Percentiles rank a stretch among this genome's conserved stretches.
These are phyloP conservation scores for Oryzaephilus surinamensis DNA, from an alignment of 1,140 invertebrate species.

Conservation along the genomic window DNA sequence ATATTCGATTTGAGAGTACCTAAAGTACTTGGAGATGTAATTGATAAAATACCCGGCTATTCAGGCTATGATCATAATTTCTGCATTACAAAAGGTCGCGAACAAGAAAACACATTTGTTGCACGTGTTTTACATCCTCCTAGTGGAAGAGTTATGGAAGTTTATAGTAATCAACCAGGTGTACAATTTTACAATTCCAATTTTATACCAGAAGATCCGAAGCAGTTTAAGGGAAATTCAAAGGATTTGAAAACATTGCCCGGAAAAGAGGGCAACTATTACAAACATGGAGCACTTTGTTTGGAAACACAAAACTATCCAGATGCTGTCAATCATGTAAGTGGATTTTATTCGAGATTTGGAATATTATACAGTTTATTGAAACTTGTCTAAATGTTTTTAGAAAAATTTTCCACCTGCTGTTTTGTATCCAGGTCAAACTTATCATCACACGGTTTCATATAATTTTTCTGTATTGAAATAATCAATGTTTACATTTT, in stretches of 20 bases:
- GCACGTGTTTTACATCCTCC: slow-evolving; percentile 49
- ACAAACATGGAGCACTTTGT: slow-evolving; percentile 72
- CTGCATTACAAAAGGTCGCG: slow-evolving; percentile 30
- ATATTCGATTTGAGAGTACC: slow-evolving; percentile 53
- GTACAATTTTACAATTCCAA: slow-evolving; percentile 85
- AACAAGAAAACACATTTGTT: slow-evolving; percentile 32
- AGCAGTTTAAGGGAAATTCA: slow-evolving; percentile 16
- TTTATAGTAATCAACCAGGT: slow-evolving; percentile 77
- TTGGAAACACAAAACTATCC: slow-evolving; percentile 90
- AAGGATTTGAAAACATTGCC: slow-evolving; percentile 8
- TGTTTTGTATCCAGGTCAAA: too few relatives aligned
- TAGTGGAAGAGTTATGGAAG: slow-evolving; percentile 61
- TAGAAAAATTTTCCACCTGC: too few relatives aligned
- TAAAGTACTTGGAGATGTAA: slow-evolving; percentile 40
- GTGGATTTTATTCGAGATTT: too few relatives aligned
- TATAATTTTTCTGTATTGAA: too few relatives aligned
- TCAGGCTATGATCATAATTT: slow-evolving; percentile 73
- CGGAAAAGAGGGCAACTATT: slow-evolving; percentile 66
- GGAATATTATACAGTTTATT: too few relatives aligned
- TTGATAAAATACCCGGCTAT: slow-evolving; percentile 35
- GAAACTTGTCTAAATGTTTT: too few relatives aligned
- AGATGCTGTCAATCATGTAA: slow-evolving; percentile 70
- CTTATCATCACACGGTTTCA: too few relatives aligned
- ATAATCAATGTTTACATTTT: too few relatives aligned
- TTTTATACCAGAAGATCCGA: slow-evolving; percentile 50